phyloP scores from a whole-genome alignment of 2,888 invertebrate genomes.

The Yponomeuta cagnagella region DNA sequence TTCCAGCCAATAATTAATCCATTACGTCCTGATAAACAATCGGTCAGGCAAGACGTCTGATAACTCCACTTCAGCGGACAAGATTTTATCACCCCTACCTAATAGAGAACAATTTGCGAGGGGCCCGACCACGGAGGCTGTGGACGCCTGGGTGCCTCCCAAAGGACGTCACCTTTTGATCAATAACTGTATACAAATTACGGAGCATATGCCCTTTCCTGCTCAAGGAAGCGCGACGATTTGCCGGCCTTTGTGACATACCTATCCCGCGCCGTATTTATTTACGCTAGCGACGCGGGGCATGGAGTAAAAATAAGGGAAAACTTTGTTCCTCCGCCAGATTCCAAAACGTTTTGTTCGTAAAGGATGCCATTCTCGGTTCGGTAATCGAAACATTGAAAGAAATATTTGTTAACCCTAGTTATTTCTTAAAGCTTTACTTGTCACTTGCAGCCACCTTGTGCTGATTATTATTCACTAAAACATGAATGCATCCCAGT shows the following conservation, averaged over 20 bases:
- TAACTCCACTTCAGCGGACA: slow-evolving; percentile 36
- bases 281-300: slow-evolving; percentile 24
- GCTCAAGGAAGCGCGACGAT: slow-evolving; percentile 58
- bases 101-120: slow-evolving; percentile 60
- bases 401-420: no score
- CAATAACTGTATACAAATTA: slow-evolving; percentile 76
- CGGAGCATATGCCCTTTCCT: slow-evolving; percentile 69
- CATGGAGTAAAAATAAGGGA: slow-evolving; percentile 10
- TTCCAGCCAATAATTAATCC: slow-evolving; percentile 37
- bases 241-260: slow-evolving; percentile 51
- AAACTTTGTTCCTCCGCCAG: slow-evolving; percentile 9
- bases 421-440: no score
- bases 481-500: no score
- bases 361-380: no score
- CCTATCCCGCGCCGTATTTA: slow-evolving; percentile 30
- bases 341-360: slow-evolving; percentile 8
- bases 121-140: slow-evolving; percentile 42
- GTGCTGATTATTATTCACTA: no score
- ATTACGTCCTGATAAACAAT: slow-evolving; percentile 45
- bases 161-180: slow-evolving; percentile 74
- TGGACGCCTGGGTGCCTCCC: slow-evolving; percentile 61
- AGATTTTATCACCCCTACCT: slow-evolving; percentile 68
- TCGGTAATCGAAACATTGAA: no score
- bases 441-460: no score
- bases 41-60: slow-evolving; percentile 37